Conservation (phyloP, 2,113 vertebrate genomes). For the Hippocampus abdominalis region DNA sequence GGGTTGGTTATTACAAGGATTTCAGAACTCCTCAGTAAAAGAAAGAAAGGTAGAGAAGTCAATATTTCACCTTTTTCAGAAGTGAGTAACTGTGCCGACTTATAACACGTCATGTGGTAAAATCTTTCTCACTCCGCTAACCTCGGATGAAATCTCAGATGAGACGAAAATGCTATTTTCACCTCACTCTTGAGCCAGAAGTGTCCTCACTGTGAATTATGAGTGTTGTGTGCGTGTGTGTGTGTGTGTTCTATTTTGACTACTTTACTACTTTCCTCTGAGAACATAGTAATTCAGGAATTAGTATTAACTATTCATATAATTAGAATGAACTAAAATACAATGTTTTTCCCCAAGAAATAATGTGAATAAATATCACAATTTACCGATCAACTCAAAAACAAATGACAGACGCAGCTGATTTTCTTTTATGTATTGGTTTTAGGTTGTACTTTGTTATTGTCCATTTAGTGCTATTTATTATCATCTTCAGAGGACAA, state of each 20-base stretch:
- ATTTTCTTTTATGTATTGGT: not conserved
- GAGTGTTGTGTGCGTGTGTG: slow-evolving; percentile 17
- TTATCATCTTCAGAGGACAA: not conserved
- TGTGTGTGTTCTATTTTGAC: slow-evolving; percentile 21
- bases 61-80: slow-evolving; percentile 56
- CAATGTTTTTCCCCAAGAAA: not conserved
- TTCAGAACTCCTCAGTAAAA: slow-evolving; percentile 32
- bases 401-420: not conserved
- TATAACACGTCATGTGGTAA: slow-evolving; percentile 49
- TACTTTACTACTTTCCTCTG: slow-evolving; percentile 2
- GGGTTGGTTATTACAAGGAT: slow-evolving; percentile 13
- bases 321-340: not conserved
- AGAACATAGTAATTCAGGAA: slow-evolving; percentile 14
- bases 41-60: slow-evolving; percentile 41
- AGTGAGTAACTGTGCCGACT: slow-evolving; percentile 40
- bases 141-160: slow-evolving; percentile 74
- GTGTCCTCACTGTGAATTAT: slow-evolving; percentile 37
- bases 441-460: not conserved
- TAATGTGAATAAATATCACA: not conserved
- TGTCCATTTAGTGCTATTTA: not conserved
- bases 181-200: slow-evolving; percentile 66
- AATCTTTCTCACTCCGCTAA: slow-evolving; percentile 72
- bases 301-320: not conserved
- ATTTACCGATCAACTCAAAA: not conserved
- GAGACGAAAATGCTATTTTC: slow-evolving; percentile 77